Evolutionary conservation across 2,797 vertebrate species (phyloP), one percentile per base, ranked within the genome.

Genomic region (Rhadinocentrus ornatus): DNA sequence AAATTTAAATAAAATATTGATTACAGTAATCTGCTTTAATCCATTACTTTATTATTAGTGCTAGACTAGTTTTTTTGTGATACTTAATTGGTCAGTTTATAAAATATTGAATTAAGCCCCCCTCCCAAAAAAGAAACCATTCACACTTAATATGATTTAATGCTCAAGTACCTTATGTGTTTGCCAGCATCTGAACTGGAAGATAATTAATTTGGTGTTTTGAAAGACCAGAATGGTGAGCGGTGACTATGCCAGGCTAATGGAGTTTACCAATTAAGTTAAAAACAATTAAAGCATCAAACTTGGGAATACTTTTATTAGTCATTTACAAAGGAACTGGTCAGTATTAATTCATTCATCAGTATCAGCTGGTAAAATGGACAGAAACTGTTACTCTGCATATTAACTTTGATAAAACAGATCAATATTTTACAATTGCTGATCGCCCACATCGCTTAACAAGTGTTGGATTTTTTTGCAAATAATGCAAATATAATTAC

Each of bases 1-100:
- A 37, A 74, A 79, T 91, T 81, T 86, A 72, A 91, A 89, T 89
- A 80, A 88, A 88, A 79, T 86, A 82, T 91, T 91, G 75, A 86
- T 72, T 75, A 73, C 64, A 80, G 59, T 83, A 75, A 78, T 73
- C 77, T 13, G 76, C 92, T 94, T 92, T 87, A 91, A 91, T 75
- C 73, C 15, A 41, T 41, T 41, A 18, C 15, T 35, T 35, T 35
- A 50, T 12, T 11, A 4, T n/a, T 37, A n/a, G n/a, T n/a, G n/a
- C n/a, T n/a, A n/a, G n/a, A 12, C 35, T 37, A 13, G 8, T 35
- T 11, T 37, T 37, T 37, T 11, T 13, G 11, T 37, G 11, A 37
- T 37, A 37, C 6, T n/a, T n/a, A n/a, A n/a, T n/a, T n/a, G n/a
- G n/a, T n/a, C n/a, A n/a, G n/a, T n/a, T n/a, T n/a, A n/a, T n/a